phyloP scores from a whole-genome alignment of 2,113 vertebrate genomes.

The Trematocara nigrifrons region DNA sequence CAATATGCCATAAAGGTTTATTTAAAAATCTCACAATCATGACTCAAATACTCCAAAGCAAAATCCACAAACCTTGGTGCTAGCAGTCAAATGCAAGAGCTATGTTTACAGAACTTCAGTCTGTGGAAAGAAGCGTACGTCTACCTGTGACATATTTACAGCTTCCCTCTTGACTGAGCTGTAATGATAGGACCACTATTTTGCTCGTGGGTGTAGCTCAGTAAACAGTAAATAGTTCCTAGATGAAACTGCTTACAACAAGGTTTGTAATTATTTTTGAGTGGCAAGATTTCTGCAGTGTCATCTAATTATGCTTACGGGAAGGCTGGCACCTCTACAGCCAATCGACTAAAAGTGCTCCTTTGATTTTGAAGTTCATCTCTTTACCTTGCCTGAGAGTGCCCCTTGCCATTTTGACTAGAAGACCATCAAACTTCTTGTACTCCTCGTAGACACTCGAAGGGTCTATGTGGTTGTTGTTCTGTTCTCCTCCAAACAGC shows the following conservation, averaged over 20 bases:
- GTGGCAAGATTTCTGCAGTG: not conserved
- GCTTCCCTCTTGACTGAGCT: not conserved
- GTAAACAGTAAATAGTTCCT: not conserved
- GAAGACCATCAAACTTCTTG: constrained; percentile 72
- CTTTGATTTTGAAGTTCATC: not conserved
- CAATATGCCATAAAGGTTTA: not conserved
- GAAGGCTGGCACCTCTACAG: not conserved
- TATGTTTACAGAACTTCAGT: not conserved
- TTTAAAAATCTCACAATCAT: not conserved
- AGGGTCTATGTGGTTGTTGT: constrained; percentile 60
- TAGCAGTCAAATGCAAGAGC: not conserved
- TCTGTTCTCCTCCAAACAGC: constrained; percentile 72
- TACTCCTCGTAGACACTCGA: constrained; percentile 69
- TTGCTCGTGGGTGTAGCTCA: not conserved
- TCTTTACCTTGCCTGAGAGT: constrained; percentile 70
- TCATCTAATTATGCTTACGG: not conserved
- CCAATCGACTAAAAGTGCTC: not conserved
- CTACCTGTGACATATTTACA: not conserved
- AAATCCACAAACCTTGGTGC: not conserved
- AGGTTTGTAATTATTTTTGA: not conserved
- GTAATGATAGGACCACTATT: not conserved
- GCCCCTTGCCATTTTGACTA: constrained; percentile 77
- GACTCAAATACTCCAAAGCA: not conserved
- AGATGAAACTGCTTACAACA: not conserved
- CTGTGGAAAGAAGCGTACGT: not conserved